Conservation (phyloP, 2,113 vertebrate genomes). For the Dendrocopos noguchii region DNA sequence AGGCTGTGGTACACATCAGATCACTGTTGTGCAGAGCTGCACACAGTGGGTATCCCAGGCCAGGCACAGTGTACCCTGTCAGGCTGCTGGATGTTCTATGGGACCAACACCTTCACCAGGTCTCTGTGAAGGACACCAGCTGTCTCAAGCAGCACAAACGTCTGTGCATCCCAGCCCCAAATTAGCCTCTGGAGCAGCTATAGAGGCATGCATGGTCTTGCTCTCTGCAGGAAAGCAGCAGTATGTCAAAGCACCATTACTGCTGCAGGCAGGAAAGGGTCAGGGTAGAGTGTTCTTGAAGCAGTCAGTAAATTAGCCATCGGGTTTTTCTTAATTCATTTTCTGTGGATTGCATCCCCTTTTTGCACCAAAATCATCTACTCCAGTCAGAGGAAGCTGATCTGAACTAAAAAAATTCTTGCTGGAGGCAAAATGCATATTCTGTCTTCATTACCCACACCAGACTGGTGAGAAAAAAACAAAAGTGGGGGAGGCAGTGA, state of each 20-base stretch:
- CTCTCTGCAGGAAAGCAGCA: not conserved
- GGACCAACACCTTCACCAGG: not conserved
- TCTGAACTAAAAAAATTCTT: slow-evolving; percentile 16
- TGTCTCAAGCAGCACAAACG: not conserved
- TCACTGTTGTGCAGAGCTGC: accelerated
- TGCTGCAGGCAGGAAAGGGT: not conserved
- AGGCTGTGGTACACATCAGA: accelerated
- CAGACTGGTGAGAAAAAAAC: slow-evolving; percentile 27
- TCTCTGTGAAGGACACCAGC: not conserved
- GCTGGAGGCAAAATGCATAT: slow-evolving; percentile 42
- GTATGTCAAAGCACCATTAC: not conserved
- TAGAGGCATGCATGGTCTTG: not conserved
- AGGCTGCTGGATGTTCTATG: accelerated
- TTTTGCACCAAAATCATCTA: not conserved
- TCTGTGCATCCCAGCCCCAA: not conserved
- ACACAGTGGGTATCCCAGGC: not conserved
- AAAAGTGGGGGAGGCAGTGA: not conserved
- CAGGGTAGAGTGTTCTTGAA: not conserved
- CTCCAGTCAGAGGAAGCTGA: slow-evolving; percentile 17
- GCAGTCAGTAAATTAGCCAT: not conserved
- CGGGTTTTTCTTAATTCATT: not conserved
- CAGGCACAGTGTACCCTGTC: not conserved
- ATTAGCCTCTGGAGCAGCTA: not conserved
- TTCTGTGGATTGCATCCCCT: not conserved
- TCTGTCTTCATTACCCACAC: not conserved